Conservation (phyloP, 2,888 invertebrate genomes). For the Trissoscelio sp. region DNA sequence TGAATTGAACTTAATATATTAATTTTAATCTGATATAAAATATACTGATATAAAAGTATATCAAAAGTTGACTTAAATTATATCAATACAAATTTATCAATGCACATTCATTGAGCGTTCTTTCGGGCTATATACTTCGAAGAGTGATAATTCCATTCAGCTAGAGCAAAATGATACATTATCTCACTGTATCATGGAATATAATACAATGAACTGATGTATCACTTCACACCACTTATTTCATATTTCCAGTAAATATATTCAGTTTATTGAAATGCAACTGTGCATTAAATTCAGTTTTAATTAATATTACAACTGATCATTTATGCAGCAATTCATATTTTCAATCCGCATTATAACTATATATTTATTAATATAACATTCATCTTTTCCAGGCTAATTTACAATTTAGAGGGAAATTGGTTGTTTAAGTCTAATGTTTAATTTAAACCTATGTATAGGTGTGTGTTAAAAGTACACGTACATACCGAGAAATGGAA, state of each 20-base stretch:
- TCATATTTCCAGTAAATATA: slow-evolving; percentile 2
- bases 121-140: neutral
- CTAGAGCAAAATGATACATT: slow-evolving; percentile 39
- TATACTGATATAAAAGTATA: too few species aligned
- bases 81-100: too few species aligned
- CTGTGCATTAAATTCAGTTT: slow-evolving; percentile 16
- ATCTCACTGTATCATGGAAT: slow-evolving; percentile 21
- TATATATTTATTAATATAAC: too few species aligned
- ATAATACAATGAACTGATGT: slow-evolving; percentile 43
- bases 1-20: too few species aligned
- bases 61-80: too few species aligned
- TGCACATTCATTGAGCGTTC: too few species aligned
- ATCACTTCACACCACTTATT: slow-evolving; percentile 42
- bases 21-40: too few species aligned
- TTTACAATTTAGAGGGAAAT: neutral
- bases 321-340: slow-evolving; percentile 4
- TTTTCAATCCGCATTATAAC: neutral
- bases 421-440: neutral
- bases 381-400: too few species aligned
- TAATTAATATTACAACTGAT: slow-evolving; percentile 9
- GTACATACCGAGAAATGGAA: slow-evolving; percentile 10
- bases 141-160: slow-evolving; percentile 5
- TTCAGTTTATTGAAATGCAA: slow-evolving; percentile 15
- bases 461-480: neutral
- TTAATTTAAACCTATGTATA: neutral